phyloP scores from a whole-genome alignment of 1,140 invertebrate genomes.

The Zaprionus inermis region DNA sequence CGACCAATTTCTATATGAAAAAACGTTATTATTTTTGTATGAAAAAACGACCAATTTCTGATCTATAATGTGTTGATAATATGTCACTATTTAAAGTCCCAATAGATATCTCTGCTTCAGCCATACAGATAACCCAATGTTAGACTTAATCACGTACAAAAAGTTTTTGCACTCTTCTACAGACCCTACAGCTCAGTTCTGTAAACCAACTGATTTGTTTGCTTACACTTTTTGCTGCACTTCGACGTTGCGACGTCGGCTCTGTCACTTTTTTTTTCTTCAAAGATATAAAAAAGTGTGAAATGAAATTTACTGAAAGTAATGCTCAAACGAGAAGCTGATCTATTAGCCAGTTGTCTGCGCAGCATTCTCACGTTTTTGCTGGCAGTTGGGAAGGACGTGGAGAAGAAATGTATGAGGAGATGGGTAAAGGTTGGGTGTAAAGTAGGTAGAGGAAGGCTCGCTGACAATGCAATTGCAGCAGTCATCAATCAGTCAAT shows the following conservation, averaged over 20 bases:
- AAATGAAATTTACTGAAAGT: slow-evolving; percentile 13
- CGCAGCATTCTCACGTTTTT: slow-evolving; percentile 23
- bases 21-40: too few species aligned
- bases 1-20: too few species aligned
- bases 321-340: slow-evolving; percentile 23
- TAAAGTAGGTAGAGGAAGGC: too few species aligned
- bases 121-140: too few species aligned
- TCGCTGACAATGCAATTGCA: slow-evolving; percentile 15
- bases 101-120: too few species aligned
- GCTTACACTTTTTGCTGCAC: not conserved
- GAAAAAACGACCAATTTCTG: too few species aligned
- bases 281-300: slow-evolving; percentile 1
- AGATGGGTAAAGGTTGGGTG: not conserved
- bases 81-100: too few species aligned
- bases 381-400: not conserved
- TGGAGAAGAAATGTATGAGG: not conserved
- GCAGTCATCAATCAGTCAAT: slow-evolving; percentile 49
- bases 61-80: too few species aligned
- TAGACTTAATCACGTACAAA: too few species aligned
- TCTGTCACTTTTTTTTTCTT: not conserved
- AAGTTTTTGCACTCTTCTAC: not conserved
- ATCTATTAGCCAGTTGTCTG: slow-evolving; percentile 28
- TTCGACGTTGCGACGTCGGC: not conserved
- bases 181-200: not conserved
- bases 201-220: not conserved